Evolutionary conservation across 2,888 invertebrate genomes (phyloP), one percentile per base, ranked within the genome.

Genomic region (Notodonta dromedarius): DNA sequence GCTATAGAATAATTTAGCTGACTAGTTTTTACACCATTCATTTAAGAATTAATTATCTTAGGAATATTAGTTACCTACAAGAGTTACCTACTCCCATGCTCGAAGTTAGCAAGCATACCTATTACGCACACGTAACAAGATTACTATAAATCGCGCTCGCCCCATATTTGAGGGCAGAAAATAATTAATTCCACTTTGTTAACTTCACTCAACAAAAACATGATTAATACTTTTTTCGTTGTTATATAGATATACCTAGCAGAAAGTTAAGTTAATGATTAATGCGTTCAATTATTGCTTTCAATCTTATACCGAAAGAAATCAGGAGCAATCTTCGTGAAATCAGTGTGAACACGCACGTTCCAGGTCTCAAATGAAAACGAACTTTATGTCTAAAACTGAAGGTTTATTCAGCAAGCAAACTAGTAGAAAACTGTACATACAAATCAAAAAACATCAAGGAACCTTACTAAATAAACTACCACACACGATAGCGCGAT

Each of bases 231-330:
- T 63, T 62, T 65, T 61, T 60, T 64, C 44, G 58, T 44, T 42
- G 16, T 56, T 56, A 12, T n/a, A n/a, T n/a, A n/a, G n/a, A n/a
- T n/a, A n/a, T 12, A 13, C 24, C 24, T 24, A 24, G 55, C 32
- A 40, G 55, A 56, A 40, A 62, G 62, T 62, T 57, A 70, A 72
- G 61, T 73, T 66, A 59, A 63, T 68, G 66, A 73, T 75, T 56
- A 68, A 73, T 64, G 69, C 57, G 56, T 32, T 50, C 14, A 62
- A 67, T 70, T 69, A 58, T 64, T 57, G 58, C 51, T 56, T 8
- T 56, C 70, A 65, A 66, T 66, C 62, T 52, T 46, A 4, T 67
- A 69, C 44, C 11, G 48, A 42, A 60, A 65, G 56, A 59, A 69
- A 65, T 69, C 54, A 57, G 9, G 52, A 24, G 7, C 35, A 35